These are phyloP conservation scores for Psammodynastes pulverulentus DNA, from an alignment of 2,113 vertebrate genomes.

Conservation along the genomic window DNA sequence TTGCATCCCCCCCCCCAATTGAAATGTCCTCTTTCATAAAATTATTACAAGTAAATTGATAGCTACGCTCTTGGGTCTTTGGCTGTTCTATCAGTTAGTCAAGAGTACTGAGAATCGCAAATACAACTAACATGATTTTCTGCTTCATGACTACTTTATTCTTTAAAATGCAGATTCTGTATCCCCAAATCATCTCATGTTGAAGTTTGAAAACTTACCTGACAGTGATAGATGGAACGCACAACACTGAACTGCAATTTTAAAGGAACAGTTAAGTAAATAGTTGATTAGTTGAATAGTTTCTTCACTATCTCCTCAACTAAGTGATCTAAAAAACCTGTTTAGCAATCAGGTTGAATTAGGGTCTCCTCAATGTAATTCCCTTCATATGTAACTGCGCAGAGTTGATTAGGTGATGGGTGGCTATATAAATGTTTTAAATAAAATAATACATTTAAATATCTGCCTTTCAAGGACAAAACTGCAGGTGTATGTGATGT, in stretches of 20 bases:
- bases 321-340: background rate
- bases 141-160: too few relatives aligned
- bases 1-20: background rate
- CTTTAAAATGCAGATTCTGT: background rate
- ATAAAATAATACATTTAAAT: background rate
- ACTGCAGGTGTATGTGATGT: background rate
- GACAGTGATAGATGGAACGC: background rate
- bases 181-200: background rate
- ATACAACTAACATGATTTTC: background rate
- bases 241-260: conserved; percentile 18
- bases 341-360: background rate
- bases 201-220: background rate
- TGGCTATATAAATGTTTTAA: background rate
- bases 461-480: background rate
- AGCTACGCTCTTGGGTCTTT: background rate
- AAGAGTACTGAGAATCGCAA: background rate
- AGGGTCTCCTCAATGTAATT: background rate
- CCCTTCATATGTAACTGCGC: background rate
- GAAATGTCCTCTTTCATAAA: background rate
- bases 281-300: background rate
- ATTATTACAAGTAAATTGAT: background rate
- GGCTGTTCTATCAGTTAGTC: background rate
- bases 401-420: background rate
- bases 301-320: background rate
- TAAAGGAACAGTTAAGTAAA: background rate